Conservation (phyloP, 2,113 vertebrate species). For the Ceyx margarethae region DNA sequence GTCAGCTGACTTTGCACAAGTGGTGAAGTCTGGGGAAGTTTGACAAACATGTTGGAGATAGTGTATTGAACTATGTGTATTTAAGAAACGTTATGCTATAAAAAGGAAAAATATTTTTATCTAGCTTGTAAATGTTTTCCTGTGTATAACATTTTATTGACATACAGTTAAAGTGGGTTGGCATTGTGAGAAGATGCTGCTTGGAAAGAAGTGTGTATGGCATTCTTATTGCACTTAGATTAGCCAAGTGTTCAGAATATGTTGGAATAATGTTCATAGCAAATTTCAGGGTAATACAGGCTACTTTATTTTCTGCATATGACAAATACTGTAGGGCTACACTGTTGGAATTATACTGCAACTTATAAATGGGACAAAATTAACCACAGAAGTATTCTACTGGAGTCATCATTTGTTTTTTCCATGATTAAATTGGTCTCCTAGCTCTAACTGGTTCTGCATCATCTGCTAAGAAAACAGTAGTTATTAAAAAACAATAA, state of each 20-base stretch:
- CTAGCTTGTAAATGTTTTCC: neutral
- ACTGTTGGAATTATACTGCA: neutral
- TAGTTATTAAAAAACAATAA: slow-evolving; percentile 59
- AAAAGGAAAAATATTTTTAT: neutral
- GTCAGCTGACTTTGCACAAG: neutral
- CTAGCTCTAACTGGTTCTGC: slow-evolving; percentile 49
- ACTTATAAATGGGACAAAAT: slow-evolving; percentile 23
- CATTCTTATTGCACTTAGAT: neutral
- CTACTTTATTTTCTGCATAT: neutral
- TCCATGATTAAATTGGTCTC: slow-evolving; percentile 62
- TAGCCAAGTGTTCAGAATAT: neutral
- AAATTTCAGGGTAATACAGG: neutral
- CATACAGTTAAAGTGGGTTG: neutral
- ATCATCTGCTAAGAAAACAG: slow-evolving; percentile 61
- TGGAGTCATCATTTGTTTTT: slow-evolving; percentile 46
- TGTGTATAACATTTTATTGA: neutral
- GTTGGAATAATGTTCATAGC: neutral
- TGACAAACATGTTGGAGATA: neutral
- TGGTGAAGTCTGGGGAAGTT: neutral
- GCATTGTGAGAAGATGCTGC: neutral
- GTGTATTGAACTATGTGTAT: neutral
- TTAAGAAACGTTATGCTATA: neutral
- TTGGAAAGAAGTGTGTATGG: too few species aligned
- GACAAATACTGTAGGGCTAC: neutral
- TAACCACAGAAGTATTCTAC: neutral